These are phyloP conservation scores for Temnothorax curvispinosus DNA, from an alignment of 1,140 invertebrate species.

Conservation along the genomic window DNA sequence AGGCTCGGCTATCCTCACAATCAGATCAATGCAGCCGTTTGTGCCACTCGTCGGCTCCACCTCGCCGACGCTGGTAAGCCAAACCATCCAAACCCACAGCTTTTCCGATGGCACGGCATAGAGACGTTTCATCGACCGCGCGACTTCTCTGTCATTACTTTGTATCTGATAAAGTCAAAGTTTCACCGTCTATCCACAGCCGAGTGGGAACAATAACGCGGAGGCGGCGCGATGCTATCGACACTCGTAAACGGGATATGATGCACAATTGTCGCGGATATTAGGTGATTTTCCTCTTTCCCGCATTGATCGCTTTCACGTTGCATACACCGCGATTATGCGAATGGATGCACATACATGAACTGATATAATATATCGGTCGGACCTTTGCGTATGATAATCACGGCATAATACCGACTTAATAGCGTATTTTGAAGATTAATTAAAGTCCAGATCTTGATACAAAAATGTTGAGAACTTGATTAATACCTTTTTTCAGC, in stretches of 20 bases:
- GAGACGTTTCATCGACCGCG: conserved; percentile 69
- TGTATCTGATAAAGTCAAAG: conserved; percentile 34
- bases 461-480: neutral
- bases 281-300: neutral
- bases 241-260: neutral
- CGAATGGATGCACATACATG: neutral
- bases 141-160: conserved; percentile 60
- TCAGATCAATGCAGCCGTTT: conserved; percentile 77
- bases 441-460: neutral
- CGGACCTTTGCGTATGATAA: neutral
- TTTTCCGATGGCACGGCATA: conserved; percentile 75
- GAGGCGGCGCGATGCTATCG: conserved; percentile 5
- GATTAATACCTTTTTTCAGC: neutral
- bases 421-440: neutral
- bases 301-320: neutral
- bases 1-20: conserved; percentile 66
- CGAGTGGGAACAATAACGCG: conserved; percentile 30
- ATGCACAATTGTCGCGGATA: conserved; percentile 7
- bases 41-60: conserved; percentile 73
- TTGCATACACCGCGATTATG: neutral
- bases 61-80: conserved; percentile 76
- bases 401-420: neutral
- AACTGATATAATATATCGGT: neutral
- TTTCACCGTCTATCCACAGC: neutral
- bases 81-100: conserved; percentile 73